A percentile compares a stretch with the other conserved stretches of the same genome.
These are phyloP conservation scores for Ichneumoninae sp. DNA, from an alignment of 2,888 invertebrate species.

Conservation along the genomic window DNA sequence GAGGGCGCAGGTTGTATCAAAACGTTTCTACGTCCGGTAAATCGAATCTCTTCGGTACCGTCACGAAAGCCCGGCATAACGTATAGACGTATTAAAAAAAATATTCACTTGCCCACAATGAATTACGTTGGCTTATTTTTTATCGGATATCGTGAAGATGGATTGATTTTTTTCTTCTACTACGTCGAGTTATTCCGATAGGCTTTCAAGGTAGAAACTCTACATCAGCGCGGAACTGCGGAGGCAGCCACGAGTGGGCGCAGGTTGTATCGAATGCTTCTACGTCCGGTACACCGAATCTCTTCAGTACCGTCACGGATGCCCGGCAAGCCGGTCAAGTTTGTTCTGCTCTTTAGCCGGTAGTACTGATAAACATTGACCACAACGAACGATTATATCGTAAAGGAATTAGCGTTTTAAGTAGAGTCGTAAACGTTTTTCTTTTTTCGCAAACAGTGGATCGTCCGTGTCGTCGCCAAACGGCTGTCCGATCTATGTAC, in stretches of 20 bases:
- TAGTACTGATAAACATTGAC: too few species aligned
- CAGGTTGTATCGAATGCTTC: not conserved
- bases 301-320: slow-evolving; percentile 3
- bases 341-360: not conserved
- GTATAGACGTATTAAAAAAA: not conserved
- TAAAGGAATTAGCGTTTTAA: too few species aligned
- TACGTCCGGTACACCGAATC: not conserved
- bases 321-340: not conserved
- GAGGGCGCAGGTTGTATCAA: not conserved
- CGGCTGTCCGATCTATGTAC: not conserved
- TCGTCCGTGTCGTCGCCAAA: not conserved
- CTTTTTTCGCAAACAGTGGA: not conserved
- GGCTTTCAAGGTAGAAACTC: not conserved
- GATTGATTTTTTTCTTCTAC: not conserved
- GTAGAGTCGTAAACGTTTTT: not conserved
- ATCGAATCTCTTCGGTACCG: slow-evolving; percentile 5
- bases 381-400: too few species aligned
- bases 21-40: not conserved
- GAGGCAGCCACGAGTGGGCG: not conserved
- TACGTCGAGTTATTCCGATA: not conserved
- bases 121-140: not conserved
- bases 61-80: not conserved
- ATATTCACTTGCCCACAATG: not conserved
- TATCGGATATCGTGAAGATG: not conserved
- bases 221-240: not conserved